Percentiles rank a stretch among this genome's conserved stretches.
phyloP scores from a whole-genome alignment of 1,140 invertebrate species.

The Lerema accius region DNA sequence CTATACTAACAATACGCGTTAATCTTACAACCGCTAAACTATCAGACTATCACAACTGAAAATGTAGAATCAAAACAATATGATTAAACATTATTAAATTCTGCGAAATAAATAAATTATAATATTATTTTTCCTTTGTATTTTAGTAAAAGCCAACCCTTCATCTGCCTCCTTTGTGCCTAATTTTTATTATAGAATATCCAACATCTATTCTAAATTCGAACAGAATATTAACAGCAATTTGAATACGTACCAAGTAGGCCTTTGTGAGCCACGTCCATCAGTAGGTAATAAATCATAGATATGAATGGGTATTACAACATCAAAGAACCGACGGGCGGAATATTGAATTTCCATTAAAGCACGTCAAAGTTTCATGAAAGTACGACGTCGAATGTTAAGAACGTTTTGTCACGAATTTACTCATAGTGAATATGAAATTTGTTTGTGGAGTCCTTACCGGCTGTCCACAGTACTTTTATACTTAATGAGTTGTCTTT shows the following conservation, averaged over 20 bases:
- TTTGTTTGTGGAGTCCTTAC: not conserved
- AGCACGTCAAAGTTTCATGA: slow-evolving; percentile 26
- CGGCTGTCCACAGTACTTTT: not conserved
- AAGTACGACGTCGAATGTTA: slow-evolving; percentile 19
- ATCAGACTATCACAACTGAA: too few relatives aligned
- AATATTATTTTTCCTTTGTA: too few relatives aligned
- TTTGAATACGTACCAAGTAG: slow-evolving; percentile 8
- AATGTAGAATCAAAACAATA: too few relatives aligned
- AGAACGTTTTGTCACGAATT: slow-evolving; percentile 28
- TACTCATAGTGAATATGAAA: not conserved
- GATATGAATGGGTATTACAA: slow-evolving; percentile 32
- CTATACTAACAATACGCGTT: too few relatives aligned
- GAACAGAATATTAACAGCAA: slow-evolving; percentile 7
- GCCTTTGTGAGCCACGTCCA: slow-evolving; percentile 21
- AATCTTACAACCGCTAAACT: too few relatives aligned
- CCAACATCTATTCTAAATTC: slow-evolving; percentile 19
- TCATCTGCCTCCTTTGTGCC: not conserved
- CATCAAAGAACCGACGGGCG: slow-evolving; percentile 30
- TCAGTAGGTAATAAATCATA: slow-evolving; percentile 29
- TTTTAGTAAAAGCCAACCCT: too few relatives aligned
- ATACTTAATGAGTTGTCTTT: too few relatives aligned
- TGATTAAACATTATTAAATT: too few relatives aligned
- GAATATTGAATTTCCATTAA: slow-evolving; percentile 34
- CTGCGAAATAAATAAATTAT: too few relatives aligned
- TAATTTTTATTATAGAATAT: not conserved